Percentiles rank a stretch among this genome's conserved stretches.
phyloP scores from a whole-genome alignment of 2,113 vertebrate species.

The Ifrita kowaldi region DNA sequence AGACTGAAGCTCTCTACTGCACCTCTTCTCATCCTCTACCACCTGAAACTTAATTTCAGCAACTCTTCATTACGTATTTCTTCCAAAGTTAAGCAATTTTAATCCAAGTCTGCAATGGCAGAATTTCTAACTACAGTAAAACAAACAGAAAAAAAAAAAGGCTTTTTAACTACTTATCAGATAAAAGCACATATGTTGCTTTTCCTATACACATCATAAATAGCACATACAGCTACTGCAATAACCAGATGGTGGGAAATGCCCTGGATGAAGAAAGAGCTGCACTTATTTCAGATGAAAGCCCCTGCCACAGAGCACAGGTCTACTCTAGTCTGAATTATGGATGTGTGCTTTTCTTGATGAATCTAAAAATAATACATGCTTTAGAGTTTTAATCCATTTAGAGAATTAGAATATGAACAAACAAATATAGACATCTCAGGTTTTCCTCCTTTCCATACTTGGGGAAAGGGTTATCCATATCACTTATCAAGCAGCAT shows the following conservation, averaged over 20 bases:
- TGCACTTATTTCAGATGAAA: background rate
- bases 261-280: background rate
- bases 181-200: background rate
- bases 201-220: background rate
- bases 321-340: constrained; percentile 17
- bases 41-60: background rate
- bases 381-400: background rate
- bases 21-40: background rate
- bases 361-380: constrained; percentile 14
- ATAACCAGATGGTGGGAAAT: background rate
- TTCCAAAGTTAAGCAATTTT: background rate
- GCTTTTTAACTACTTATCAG: background rate
- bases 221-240: background rate
- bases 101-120: background rate
- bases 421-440: background rate
- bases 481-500: background rate
- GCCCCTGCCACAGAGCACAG: background rate
- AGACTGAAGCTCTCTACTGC: background rate
- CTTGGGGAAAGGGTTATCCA: background rate
- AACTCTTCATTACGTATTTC: background rate
- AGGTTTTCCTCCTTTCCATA: background rate
- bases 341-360: background rate
- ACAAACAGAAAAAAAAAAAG: background rate
- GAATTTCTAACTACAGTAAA: background rate
- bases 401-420: background rate